phyloP scores from a whole-genome alignment of 2,797 vertebrate species.

The Alauda arvensis region DNA sequence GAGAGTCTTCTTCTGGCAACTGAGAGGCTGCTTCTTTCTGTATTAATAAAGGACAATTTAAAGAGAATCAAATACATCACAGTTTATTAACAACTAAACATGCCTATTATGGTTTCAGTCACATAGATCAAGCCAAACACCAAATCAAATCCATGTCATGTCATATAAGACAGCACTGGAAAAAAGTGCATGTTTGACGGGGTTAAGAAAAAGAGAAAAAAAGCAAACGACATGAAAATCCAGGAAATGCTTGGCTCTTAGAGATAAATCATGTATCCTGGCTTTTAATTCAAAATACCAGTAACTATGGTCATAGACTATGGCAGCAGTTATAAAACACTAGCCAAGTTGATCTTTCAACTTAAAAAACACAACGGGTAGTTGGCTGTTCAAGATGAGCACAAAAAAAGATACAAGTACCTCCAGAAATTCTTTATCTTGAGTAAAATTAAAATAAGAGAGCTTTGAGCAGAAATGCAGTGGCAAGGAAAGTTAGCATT shows the following conservation, averaged over 20 bases:
- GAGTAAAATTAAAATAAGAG: not conserved
- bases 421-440: not conserved
- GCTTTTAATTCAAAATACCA: not conserved
- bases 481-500: not conserved
- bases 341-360: not conserved
- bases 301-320: not conserved
- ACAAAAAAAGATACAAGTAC: not conserved
- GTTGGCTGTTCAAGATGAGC: not conserved
- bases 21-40: constrained; percentile 69
- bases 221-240: not conserved
- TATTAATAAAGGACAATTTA: not conserved
- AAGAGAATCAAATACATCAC: not conserved
- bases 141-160: not conserved
- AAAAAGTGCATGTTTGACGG: not conserved
- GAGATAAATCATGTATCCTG: not conserved
- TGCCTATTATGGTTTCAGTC: not conserved
- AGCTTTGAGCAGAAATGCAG: not conserved
- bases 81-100: not conserved
- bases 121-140: not conserved
- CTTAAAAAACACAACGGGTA: not conserved
- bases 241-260: not conserved
- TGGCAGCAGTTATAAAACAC: not conserved
- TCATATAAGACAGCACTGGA: not conserved
- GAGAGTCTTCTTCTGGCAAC: constrained; percentile 35
- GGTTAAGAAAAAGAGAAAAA: not conserved